Base-by-base conservation (phyloP, 2,888 invertebrate genomes). In the Paralinhomoeus sp. region DNA sequence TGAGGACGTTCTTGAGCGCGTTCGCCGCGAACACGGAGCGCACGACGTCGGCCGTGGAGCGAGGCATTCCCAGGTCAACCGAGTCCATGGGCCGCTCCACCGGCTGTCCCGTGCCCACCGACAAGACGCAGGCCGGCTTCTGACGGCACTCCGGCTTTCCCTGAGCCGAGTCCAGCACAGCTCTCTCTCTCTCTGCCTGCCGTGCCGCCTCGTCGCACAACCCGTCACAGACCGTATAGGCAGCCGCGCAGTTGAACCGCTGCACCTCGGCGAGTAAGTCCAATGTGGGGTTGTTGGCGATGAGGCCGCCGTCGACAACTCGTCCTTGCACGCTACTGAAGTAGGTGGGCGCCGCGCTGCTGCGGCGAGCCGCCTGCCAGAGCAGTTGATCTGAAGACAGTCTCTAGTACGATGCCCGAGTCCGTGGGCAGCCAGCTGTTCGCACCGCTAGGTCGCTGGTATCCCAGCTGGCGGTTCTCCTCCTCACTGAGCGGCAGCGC, bases 291-390 rank as follows among this genome's bases (percentile, higher is more conserved):
- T 93, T 93, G 63, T 93, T 93, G 1, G 89, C 78, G 57, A 89
- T 84, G 18, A 93, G 66, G 2, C 91, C 91, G 7, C 91, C 91
- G 60, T 91, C 89, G 31, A 91, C 65, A 48, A 55, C 22, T 53
- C 47, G 18, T 56, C 61, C 42, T n/a, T 46, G 44, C 49, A 58
- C 3, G 60, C 54, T 31, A 61, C 39, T 53, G 64, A 91, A 91
- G 65, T 85, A 93, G 0, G 87, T 82, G 0, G 91, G 91, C 18
- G 91, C 91, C 0, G 91, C 91, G 1, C 89, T 89, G 1, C 82
- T 80, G 2, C 84, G 81, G 23, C 91, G 69, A 0, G 84, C 89
- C 1, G 81, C 84, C 55, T 80, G 75, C 91, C 91, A 93, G 34
- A 89, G 71, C n/a, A 76, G 66, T 63, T 80, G 78, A 27, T 77